phyloP scores from a whole-genome alignment of 92 coral and sea anemone genomes.

The Meandrina meandrites region DNA sequence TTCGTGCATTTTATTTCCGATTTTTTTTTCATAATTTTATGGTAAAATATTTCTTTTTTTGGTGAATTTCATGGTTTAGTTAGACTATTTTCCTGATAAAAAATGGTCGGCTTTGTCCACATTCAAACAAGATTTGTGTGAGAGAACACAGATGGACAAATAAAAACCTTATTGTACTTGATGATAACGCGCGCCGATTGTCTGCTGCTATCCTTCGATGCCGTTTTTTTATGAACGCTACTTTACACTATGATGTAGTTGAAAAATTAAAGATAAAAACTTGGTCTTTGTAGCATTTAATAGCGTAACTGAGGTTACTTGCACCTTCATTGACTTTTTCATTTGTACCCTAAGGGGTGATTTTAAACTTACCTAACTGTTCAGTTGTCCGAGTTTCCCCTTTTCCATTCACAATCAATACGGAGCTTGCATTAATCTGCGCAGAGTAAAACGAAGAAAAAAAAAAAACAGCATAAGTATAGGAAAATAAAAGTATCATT shows the following conservation, averaged over 20 bases:
- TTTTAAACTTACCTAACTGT: not conserved
- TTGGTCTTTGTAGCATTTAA: not conserved
- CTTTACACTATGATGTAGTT: not conserved
- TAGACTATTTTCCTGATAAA: too few species aligned
- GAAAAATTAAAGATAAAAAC: not conserved
- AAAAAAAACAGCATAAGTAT: too few species aligned
- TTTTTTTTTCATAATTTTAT: too few species aligned
- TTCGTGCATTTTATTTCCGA: not conserved
- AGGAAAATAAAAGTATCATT: too few species aligned
- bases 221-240: not conserved
- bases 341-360: not conserved
- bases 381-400: not conserved
- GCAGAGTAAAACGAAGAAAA: too few species aligned
- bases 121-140: not conserved
- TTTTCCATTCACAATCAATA: too few species aligned
- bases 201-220: not conserved
- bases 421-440: too few species aligned
- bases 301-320: not conserved
- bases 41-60: not conserved
- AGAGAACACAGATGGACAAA: not conserved
- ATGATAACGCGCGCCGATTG: not conserved
- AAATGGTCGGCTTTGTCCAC: not conserved
- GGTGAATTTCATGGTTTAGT: not conserved
- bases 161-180: not conserved
- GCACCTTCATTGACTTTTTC: not conserved